Base-by-base conservation (phyloP, 2,888 invertebrate species). In the Oscheius onirici region DNA sequence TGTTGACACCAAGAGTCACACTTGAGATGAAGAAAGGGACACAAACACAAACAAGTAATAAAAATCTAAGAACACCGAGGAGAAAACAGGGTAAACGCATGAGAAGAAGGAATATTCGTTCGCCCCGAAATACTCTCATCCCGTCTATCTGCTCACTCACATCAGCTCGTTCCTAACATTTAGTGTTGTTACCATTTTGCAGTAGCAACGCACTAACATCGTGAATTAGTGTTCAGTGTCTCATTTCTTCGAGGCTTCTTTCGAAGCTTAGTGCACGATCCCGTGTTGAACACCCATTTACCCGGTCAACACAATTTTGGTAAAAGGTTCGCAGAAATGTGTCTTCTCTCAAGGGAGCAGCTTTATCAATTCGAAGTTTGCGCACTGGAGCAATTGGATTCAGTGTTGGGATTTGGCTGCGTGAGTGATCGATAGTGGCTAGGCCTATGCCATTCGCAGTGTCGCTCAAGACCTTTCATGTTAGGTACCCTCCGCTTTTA, bases 361-460 rank as follows among this genome's bases (percentile, higher is more conserved):
- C 46, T 63, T 63, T 63, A 63, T 49, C 63, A 63, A 63, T 63
- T 63, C 63, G 49, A 46, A 63, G 63, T 63, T 66, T 41, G 66
- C 66, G 66, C 66, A 28, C 24, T 20, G 52, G 52, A 60, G 63
- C 63, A 66, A 66, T 66, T 66, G 52, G 66, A 66, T 66, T 66
- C 66, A 52, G 66, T 66, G 66, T 66, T 66, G 66, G 66, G 66
- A 66, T 66, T 66, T 66, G 66, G 52, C 66, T 66, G 66, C 63
- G 63, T 63, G 63, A 63, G 63, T 52, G 66, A 66, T 66, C 66
- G 66, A 66, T 66, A 66, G 66, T 54, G 41, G 66, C 66, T 52
- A 66, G 66, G 52, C 66, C 63, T 63, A 63, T 63, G 63, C 63
- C 63, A 63, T 63, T 63, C 63, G 63, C 63, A 63, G 46, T 63